phyloP scores from a whole-genome alignment of 2,113 vertebrate genomes.

The Pachypanchax playfairii region DNA sequence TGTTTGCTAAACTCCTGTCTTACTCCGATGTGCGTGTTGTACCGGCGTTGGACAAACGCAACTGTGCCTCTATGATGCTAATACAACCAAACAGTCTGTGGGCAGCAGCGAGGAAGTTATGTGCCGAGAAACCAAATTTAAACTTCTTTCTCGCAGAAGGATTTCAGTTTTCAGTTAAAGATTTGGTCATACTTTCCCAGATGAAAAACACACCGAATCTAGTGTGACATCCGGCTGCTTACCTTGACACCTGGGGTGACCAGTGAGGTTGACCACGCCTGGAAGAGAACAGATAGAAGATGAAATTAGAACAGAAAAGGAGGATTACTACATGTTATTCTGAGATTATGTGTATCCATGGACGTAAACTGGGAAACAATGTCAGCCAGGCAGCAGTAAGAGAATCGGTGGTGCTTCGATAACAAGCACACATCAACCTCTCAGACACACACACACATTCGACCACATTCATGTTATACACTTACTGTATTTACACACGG shows the following conservation, averaged over 20 bases:
- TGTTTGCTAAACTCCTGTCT: slow-evolving; percentile 26
- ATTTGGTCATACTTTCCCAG: slow-evolving; percentile 12
- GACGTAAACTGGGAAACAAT: too few relatives aligned
- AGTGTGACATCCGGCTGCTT: too few relatives aligned
- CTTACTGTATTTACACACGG: background rate
- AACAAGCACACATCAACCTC: too few relatives aligned
- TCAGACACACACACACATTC: slow-evolving; percentile 10
- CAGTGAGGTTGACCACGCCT: slow-evolving; percentile 59
- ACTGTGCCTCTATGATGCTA: slow-evolving; percentile 51
- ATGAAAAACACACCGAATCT: slow-evolving; percentile 32
- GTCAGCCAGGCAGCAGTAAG: slow-evolving; percentile 23
- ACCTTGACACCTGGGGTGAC: slow-evolving; percentile 64
- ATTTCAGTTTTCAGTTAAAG: slow-evolving; percentile 27
- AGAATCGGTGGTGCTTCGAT: slow-evolving; percentile 13
- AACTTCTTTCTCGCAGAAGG: slow-evolving; percentile 31
- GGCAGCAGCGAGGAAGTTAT: slow-evolving; percentile 32
- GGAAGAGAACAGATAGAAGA: slow-evolving; percentile 61
- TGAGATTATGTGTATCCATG: slow-evolving; percentile 7
- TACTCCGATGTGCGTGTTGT: slow-evolving; percentile 4
- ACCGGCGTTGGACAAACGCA: slow-evolving; percentile 38
- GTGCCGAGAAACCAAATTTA: slow-evolving; percentile 37
- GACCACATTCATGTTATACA: background rate
- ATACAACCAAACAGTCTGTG: slow-evolving; percentile 40
- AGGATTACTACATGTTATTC: slow-evolving; percentile 32
- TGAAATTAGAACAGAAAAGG: background rate